A percentile compares a stretch with the other conserved stretches of the same genome.
Evolutionary conservation across 2,888 invertebrate genomes (phyloP).

Genomic region (Amblyjoppa fuscipennis): DNA sequence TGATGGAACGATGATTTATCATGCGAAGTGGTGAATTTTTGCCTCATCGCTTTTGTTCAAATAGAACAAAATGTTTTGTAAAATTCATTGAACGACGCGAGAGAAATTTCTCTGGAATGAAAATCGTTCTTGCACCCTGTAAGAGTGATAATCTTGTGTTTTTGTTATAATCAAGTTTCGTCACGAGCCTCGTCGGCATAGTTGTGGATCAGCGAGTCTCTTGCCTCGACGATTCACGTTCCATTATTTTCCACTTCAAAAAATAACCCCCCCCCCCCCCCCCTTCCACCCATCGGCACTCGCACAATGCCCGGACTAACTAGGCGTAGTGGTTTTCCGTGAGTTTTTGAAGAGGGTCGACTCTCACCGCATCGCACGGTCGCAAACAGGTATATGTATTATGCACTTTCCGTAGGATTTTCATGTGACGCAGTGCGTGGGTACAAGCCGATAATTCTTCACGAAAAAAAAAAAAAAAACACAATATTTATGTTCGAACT

Average conservation of each 20-base stretch:
- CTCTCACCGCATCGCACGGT: slow-evolving; percentile 53
- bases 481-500: neutral
- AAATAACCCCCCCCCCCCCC: slow-evolving; percentile 66
- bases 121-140: slow-evolving; percentile 49
- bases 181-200: slow-evolving; percentile 71
- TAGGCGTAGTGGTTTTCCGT: slow-evolving; percentile 80
- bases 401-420: slow-evolving; percentile 29
- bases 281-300: slow-evolving; percentile 16
- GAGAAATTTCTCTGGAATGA: neutral
- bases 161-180: slow-evolving; percentile 77
- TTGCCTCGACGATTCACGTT: slow-evolving; percentile 49
- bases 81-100: neutral
- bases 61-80: neutral
- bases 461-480: neutral
- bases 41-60: neutral
- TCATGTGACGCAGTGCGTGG: slow-evolving; percentile 12
- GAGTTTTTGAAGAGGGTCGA: slow-evolving; percentile 81
- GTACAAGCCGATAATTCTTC: slow-evolving; percentile 25
- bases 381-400: slow-evolving; percentile 43
- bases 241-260: slow-evolving; percentile 78
- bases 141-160: slow-evolving; percentile 11
- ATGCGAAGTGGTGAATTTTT: neutral
- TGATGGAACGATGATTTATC: too few relatives aligned
- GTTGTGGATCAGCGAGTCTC: slow-evolving; percentile 25
- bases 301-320: slow-evolving; percentile 80